These are phyloP conservation scores for Phaonia tiefii DNA, from an alignment of 2,888 invertebrate species.

Conservation along the genomic window DNA sequence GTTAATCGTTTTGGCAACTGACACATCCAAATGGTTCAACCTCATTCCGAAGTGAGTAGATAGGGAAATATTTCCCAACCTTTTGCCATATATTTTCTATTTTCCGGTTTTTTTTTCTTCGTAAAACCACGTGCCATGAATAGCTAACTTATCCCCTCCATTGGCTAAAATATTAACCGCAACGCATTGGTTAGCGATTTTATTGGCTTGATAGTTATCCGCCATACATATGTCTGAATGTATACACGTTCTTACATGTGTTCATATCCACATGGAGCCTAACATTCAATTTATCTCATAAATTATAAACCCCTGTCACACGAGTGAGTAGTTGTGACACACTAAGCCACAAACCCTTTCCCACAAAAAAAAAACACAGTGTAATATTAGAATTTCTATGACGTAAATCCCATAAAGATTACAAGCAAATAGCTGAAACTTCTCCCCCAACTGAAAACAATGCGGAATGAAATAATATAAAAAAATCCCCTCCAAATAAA, in stretches of 20 bases:
- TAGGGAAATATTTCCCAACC: too few species aligned
- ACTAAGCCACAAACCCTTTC: background rate
- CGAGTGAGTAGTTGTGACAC: background rate
- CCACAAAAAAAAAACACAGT: background rate
- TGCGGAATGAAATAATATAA: too few species aligned
- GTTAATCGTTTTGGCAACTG: too few species aligned
- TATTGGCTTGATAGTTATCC: constrained; percentile 11
- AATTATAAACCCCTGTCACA: constrained; percentile 36
- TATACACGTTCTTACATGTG: background rate
- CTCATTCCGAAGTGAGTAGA: too few species aligned
- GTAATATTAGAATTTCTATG: constrained; percentile 39
- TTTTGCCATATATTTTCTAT: too few species aligned
- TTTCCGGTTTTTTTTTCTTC: too few species aligned
- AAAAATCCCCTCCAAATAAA: too few species aligned
- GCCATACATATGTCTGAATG: background rate
- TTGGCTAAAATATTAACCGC: background rate
- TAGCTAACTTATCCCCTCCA: too few species aligned
- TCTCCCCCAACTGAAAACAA: too few species aligned
- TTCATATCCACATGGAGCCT: background rate
- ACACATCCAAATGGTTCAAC: too few species aligned
- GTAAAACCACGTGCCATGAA: too few species aligned
- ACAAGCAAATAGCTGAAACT: constrained; percentile 18
- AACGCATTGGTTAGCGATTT: background rate
- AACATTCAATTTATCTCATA: constrained; percentile 23
- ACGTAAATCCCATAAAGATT: constrained; percentile 41